phyloP scores from a whole-genome alignment of 2,797 vertebrate species.

The Halcyon leucocephala region DNA sequence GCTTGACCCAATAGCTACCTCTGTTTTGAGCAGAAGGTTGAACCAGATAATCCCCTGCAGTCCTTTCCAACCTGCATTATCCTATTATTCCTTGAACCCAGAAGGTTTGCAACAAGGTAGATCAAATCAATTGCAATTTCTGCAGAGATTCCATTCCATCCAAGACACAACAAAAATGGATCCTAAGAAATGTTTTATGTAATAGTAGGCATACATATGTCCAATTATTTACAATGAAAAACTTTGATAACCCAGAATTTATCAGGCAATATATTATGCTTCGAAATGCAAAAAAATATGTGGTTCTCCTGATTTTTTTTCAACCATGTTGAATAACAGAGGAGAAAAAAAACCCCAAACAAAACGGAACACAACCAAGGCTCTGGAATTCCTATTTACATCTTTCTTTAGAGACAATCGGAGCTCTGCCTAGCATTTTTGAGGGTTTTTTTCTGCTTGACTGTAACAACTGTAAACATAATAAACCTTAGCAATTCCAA shows the following conservation, averaged over 20 bases:
- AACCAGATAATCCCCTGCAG: background rate
- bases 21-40: background rate
- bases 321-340: background rate
- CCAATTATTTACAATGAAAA: background rate
- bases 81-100: background rate
- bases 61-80: background rate
- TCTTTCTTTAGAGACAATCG: background rate
- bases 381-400: background rate
- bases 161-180: background rate
- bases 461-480: background rate
- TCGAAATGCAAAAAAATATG: background rate
- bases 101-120: background rate
- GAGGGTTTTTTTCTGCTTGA: background rate
- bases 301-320: background rate
- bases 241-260: background rate
- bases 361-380: accelerated
- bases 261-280: background rate
- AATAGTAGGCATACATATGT: background rate
- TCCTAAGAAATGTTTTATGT: background rate
- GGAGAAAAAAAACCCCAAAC: background rate
- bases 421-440: background rate
- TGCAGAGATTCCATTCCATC: background rate
- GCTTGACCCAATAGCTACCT: background rate
- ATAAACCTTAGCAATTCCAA: background rate
- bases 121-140: background rate